These are phyloP conservation scores for Drosophila sp. DNA, from an alignment of 1,140 invertebrate species.

Conservation along the genomic window DNA sequence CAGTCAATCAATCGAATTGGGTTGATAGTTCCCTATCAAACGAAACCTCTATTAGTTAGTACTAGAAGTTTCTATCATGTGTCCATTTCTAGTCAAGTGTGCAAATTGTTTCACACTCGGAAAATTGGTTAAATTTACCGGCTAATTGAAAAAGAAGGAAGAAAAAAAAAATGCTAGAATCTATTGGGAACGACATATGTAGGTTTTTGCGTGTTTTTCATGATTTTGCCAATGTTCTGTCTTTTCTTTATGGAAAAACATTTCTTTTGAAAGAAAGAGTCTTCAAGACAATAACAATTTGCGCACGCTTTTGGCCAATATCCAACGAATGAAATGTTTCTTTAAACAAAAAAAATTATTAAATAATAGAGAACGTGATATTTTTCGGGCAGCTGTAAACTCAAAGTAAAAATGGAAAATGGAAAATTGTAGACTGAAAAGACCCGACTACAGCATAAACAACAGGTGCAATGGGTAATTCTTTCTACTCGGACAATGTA, in stretches of 20 bases:
- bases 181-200: slow-evolving; percentile 34
- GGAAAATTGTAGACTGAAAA: neutral
- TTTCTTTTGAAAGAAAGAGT: slow-evolving; percentile 34
- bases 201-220: slow-evolving; percentile 15
- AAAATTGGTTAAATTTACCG: slow-evolving; percentile 1
- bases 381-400: slow-evolving; percentile 18
- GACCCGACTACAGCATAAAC: slow-evolving; percentile 26
- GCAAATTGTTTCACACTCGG: neutral
- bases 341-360: slow-evolving; percentile 25
- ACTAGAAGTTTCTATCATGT: neutral
- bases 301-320: slow-evolving; percentile 75
- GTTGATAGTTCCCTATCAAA: too few relatives aligned
- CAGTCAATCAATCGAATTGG: too few relatives aligned
- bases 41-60: too few relatives aligned
- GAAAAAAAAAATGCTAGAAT: slow-evolving; percentile 47
- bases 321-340: slow-evolving; percentile 35
- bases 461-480: slow-evolving; percentile 43
- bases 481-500: neutral
- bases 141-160: slow-evolving; percentile 55
- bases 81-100: neutral
- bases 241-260: slow-evolving; percentile 69
- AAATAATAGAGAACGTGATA: slow-evolving; percentile 48
- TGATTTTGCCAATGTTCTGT: slow-evolving; percentile 8
- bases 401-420: neutral
- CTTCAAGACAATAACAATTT: slow-evolving; percentile 69